Evolutionary conservation across 2,797 vertebrate species (phyloP).

Genomic region (Paramormyrops hopkinsi): DNA sequence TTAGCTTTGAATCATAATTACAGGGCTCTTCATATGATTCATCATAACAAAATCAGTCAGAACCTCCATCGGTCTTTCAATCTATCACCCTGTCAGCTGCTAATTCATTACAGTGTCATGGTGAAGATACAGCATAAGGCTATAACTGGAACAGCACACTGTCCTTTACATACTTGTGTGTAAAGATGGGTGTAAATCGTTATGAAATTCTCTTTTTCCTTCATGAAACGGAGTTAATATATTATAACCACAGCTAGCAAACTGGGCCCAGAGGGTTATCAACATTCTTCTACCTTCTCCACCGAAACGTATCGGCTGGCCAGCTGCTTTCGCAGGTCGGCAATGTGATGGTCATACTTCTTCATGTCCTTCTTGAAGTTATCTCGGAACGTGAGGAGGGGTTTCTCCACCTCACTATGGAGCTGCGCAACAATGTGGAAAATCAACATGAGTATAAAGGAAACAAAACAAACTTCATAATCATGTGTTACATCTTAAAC

Average conservation of each 20-base stretch:
- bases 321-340: conserved; percentile 86
- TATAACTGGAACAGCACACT: not conserved
- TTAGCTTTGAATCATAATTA: not conserved
- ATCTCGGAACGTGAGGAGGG: conserved; percentile 85
- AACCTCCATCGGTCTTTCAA: not conserved
- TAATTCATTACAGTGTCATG: not conserved
- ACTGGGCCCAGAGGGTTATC: not conserved
- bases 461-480: not conserved
- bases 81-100: not conserved
- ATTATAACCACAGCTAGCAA: not conserved
- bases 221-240: not conserved
- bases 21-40: not conserved
- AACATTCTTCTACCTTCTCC: conserved; percentile 72
- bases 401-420: conserved; percentile 93
- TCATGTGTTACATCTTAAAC: conserved; percentile 8
- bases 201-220: not conserved
- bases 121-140: not conserved
- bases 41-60: not conserved
- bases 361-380: conserved; percentile 99
- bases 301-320: conserved; percentile 76
- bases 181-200: not conserved
- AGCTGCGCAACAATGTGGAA: conserved; percentile 60
- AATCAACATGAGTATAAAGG: not conserved
- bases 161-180: not conserved
- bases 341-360: conserved; percentile 90